Evolutionary conservation across 1,140 invertebrate genomes (phyloP).

Genomic region (Lepidostoma basale): DNA sequence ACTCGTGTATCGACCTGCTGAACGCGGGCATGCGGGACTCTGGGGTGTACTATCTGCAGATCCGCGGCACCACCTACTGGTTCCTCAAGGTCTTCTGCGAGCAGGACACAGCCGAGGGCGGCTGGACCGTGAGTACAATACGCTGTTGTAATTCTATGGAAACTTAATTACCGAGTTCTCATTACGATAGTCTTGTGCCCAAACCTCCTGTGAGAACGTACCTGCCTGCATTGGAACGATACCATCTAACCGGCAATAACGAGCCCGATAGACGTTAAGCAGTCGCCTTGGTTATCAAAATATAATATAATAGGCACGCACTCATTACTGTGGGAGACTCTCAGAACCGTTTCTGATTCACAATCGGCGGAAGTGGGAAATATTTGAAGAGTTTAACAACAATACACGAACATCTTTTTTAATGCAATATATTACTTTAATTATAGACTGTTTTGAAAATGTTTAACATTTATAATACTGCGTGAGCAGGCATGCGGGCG

Average conservation of each 20-base stretch:
- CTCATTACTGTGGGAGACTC: not conserved
- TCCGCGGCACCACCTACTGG: conserved; percentile 88
- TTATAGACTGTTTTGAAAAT: too few species aligned
- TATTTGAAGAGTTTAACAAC: conserved; percentile 3
- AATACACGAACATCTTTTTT: conserved; percentile 10
- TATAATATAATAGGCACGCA: too few species aligned
- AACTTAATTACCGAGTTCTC: not conserved
- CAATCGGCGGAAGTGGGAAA: conserved; percentile 6
- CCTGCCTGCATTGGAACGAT: not conserved
- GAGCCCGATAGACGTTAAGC: not conserved
- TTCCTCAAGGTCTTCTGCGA: conserved; percentile 92
- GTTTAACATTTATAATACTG: too few species aligned
- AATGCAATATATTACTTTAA: conserved; percentile 10
- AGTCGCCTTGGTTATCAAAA: conserved; percentile 1
- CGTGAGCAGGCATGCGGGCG: too few species aligned
- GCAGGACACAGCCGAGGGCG: conserved; percentile 87
- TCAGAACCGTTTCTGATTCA: not conserved
- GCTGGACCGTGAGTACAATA: conserved; percentile 82
- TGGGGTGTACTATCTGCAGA: conserved; percentile 87
- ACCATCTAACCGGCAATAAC: not conserved
- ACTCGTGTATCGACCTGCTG: conserved; percentile 82
- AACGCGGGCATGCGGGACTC: conserved; percentile 84
- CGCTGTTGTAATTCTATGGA: not conserved
- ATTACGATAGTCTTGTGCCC: not conserved
- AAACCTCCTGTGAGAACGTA: not conserved